Evolutionary conservation across 2,797 vertebrate genomes (phyloP).

Genomic region (Fratercula arctica): DNA sequence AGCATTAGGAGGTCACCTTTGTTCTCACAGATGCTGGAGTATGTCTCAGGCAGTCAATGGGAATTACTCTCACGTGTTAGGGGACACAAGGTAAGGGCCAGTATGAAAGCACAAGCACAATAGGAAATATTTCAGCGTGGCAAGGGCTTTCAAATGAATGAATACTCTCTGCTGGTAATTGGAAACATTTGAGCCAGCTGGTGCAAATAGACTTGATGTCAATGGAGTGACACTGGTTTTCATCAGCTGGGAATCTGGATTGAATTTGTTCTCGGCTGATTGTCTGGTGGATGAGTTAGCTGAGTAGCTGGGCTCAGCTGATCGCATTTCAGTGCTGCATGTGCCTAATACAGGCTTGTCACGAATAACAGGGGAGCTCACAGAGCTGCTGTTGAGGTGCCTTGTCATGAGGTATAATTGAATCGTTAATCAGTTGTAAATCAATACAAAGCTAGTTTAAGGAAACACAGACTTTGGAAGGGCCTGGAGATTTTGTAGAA

Average conservation of each 20-base stretch:
- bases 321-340: neutral
- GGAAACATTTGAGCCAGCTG: conserved; percentile 37
- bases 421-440: conserved; percentile 26
- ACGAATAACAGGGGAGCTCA: neutral
- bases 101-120: neutral
- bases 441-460: conserved; percentile 26
- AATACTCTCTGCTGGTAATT: conserved; percentile 27
- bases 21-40: neutral
- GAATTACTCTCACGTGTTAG: neutral
- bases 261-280: neutral
- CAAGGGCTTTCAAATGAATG: neutral
- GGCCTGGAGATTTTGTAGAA: neutral
- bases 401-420: conserved; percentile 24
- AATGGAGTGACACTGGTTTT: conserved; percentile 22
- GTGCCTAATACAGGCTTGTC: neutral
- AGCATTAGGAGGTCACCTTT: neutral
- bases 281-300: neutral
- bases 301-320: neutral
- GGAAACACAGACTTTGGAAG: neutral
- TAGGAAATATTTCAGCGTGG: neutral
- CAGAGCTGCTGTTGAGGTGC: neutral
- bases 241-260: conserved; percentile 26
- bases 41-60: neutral
- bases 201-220: conserved; percentile 18
- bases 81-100: neutral